Base-by-base conservation (phyloP, 2,113 vertebrate species). In the Heterotilapia buettikoferi region DNA sequence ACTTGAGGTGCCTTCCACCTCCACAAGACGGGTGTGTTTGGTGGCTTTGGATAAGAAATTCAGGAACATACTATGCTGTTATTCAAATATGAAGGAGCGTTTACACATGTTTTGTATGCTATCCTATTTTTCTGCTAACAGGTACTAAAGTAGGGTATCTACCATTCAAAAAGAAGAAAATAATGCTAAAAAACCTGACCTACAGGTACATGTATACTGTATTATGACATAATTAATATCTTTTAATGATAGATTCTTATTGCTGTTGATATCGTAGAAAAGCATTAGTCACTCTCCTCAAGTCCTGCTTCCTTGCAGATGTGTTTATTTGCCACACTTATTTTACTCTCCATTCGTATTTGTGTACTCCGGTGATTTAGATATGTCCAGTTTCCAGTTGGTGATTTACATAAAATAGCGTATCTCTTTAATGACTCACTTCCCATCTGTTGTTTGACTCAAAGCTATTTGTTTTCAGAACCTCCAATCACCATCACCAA, bases 401-500 rank as follows among this genome's bases (percentile, higher is more conserved):
- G 14, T 40, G 21, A 59, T 78, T 86, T 86, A 38, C 61, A 76
- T 13, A 29, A 7, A 2, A 10, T 18, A 79, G 26, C 11, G 26
- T 80, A 33, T 11, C n/a, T 52, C 6, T 78, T 33, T 50, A 68
- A 56, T 66, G 82, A 86, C 83, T 88, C 63, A 68, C 31, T 38
- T 9, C 4, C 26, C 6, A 7, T 16, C 18, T 80, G 52, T 5
- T 13, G 50, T 68, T 82, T 85, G 76, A 84, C 47, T 80, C 54
- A 8, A 53, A 24, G n/a, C 61, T 43, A 3, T 89, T 71, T 88
- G 56, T 84, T 33, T 50, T 2, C 86, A 98, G 98, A 98, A 82
- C 98, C 97, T 26, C 97, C 98, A 0, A 90, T 98, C 50, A 95
- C 96, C 87, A 97, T 98, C 82, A 88, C 95, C 52, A 97, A 96